phyloP scores from a whole-genome alignment of 2,113 vertebrate species.

The Oxyruncus cristatus region DNA sequence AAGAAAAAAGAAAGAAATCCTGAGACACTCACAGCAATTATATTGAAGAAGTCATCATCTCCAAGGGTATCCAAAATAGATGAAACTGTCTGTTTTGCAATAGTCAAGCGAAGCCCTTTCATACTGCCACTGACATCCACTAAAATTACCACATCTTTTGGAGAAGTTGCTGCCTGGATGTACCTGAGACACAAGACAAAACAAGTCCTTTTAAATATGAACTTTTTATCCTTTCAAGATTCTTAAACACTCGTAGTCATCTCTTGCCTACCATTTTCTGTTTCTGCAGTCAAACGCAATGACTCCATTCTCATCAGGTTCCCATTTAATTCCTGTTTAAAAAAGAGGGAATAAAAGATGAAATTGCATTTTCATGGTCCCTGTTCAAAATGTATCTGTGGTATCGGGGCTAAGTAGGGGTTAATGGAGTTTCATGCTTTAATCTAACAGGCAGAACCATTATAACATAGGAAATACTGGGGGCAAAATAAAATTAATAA shows the following conservation, averaged over 20 bases:
- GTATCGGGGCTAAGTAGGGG: neutral
- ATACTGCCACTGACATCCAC: conserved; percentile 98
- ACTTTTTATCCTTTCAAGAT: neutral
- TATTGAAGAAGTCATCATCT: conserved; percentile 98
- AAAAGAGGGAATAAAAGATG: neutral
- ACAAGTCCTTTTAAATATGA: neutral
- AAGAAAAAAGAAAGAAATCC: neutral
- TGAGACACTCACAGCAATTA: conserved; percentile 88
- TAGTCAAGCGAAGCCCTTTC: conserved; percentile 96
- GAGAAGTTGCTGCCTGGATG: conserved; percentile 97
- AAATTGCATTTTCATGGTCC: conserved; percentile 11
- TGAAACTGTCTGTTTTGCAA: conserved; percentile 94
- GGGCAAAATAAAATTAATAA: neutral
- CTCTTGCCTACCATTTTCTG: conserved; percentile 88
- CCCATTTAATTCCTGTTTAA: conserved; percentile 92
- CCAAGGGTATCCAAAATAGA: conserved; percentile 98
- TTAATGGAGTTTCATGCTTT: neutral
- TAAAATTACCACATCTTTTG: conserved; percentile 95
- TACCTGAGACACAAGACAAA: conserved; percentile 80
- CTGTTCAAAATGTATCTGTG: neutral
- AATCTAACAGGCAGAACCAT: neutral
- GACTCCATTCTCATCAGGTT: conserved; percentile 96
- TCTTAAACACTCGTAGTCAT: neutral
- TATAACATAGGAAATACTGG: neutral
- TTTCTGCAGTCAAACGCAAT: conserved; percentile 98